A percentile compares a stretch with the other conserved stretches of the same genome.
phyloP scores from a whole-genome alignment of 2,113 vertebrate genomes.

The Vombatus ursinus region DNA sequence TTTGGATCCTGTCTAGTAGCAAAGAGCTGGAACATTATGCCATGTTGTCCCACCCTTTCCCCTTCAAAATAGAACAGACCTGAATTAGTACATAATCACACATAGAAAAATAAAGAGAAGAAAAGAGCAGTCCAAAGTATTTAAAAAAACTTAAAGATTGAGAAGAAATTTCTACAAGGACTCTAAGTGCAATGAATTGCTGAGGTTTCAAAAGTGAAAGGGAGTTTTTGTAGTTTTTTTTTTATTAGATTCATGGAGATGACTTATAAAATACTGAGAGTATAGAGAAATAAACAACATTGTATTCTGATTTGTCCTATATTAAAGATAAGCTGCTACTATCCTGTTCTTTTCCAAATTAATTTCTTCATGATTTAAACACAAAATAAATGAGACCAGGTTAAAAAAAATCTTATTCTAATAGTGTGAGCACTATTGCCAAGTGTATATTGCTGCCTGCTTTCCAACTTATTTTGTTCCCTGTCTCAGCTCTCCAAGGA shows the following conservation, averaged over 20 bases:
- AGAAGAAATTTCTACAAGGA: neutral
- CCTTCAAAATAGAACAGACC: neutral
- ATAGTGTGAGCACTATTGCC: slow-evolving; percentile 18
- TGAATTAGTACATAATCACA: neutral
- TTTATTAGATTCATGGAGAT: slow-evolving; percentile 4
- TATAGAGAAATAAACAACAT: slow-evolving; percentile 7
- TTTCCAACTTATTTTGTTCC: neutral
- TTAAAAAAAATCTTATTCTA: slow-evolving; percentile 31
- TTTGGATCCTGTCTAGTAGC: neutral
- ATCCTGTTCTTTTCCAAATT: neutral
- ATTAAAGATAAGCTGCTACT: neutral
- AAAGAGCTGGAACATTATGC: too few species aligned
- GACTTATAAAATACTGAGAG: neutral
- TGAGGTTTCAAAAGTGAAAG: neutral
- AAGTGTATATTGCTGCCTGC: neutral
- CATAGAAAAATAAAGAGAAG: neutral
- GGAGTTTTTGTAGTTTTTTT: neutral
- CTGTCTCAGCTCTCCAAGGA: slow-evolving; percentile 33
- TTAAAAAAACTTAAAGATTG: neutral
- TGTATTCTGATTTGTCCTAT: neutral
- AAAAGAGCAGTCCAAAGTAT: neutral
- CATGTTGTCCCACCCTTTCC: neutral
- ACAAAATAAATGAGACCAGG: neutral
- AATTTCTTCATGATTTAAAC: slow-evolving; percentile 24
- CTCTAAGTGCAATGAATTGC: neutral